Percentiles rank a stretch among this genome's conserved stretches.
Conservation (phyloP, 2,797 vertebrate genomes). For the Premnoplex brunnescens region DNA sequence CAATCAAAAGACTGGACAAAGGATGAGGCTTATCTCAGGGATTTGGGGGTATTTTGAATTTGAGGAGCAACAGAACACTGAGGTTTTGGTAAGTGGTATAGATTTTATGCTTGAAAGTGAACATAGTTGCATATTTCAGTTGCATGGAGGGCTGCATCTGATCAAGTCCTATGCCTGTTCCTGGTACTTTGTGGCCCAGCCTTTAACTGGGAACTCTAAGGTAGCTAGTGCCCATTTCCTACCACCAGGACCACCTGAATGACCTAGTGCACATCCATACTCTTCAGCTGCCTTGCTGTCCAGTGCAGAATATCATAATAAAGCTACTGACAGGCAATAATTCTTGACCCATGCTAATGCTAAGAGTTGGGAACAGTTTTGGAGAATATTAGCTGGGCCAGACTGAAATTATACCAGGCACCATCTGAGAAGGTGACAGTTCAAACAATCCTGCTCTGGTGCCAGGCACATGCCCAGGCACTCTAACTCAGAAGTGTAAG, state of each 20-base stretch:
- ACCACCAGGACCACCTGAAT: neutral
- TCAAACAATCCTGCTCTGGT: neutral
- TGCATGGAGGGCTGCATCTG: neutral
- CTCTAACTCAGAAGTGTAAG: neutral
- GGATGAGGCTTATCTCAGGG: neutral
- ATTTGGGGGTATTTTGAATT: neutral
- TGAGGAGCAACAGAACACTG: neutral
- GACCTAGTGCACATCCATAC: neutral
- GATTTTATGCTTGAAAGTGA: neutral
- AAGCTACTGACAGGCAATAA: neutral
- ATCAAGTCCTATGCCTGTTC: neutral
- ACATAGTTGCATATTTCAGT: neutral
- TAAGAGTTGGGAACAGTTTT: neutral
- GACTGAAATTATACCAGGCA: neutral
- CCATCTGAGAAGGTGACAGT: neutral
- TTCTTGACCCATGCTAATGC: neutral
- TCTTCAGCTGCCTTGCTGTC: neutral
- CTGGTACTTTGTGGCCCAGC: neutral
- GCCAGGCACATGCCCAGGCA: no score
- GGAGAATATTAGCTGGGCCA: neutral
- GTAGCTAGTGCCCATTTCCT: neutral
- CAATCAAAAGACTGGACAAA: neutral
- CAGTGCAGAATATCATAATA: neutral
- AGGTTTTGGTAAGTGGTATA: neutral
- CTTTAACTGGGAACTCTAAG: neutral